Conservation (phyloP, 2,113 vertebrate genomes). For the Marcusenius ussheri region DNA sequence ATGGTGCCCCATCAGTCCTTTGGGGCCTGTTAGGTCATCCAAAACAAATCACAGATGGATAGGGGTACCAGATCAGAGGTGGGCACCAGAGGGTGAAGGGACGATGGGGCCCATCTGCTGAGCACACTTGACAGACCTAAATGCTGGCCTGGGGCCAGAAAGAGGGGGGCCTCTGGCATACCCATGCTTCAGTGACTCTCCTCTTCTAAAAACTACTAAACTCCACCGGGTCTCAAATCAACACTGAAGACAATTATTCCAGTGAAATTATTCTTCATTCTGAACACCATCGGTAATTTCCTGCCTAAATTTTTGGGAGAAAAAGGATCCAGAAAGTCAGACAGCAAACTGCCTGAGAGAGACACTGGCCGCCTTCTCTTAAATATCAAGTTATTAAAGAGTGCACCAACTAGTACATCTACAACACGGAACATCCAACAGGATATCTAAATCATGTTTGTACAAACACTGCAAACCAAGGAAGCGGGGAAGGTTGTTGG, state of each 20-base stretch:
- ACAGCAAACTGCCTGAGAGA: not conserved
- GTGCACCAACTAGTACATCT: not conserved
- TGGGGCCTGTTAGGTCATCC: not conserved
- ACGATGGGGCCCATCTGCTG: constrained; percentile 4
- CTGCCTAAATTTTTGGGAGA: not conserved
- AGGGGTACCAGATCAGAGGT: not conserved
- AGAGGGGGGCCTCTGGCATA: not conserved
- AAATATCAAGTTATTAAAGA: not conserved
- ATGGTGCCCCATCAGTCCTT: not conserved
- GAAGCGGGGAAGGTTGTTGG: not conserved
- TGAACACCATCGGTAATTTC: not conserved
- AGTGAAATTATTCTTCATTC: not conserved
- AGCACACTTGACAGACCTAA: not conserved
- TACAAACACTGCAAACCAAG: not conserved
- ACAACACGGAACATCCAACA: not conserved
- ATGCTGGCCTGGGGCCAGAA: not conserved
- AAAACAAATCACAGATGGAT: not conserved
- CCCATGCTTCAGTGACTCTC: not conserved
- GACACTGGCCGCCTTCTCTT: not conserved
- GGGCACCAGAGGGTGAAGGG: not conserved
- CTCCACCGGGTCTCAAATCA: not conserved
- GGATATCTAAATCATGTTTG: not conserved
- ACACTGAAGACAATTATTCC: not conserved
- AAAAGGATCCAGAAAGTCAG: not conserved
- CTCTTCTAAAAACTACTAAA: not conserved